Percentiles rank a stretch among this genome's conserved stretches.
These are phyloP conservation scores for Priocnemis perturbator DNA, from an alignment of 2,888 invertebrate genomes.

Conservation along the genomic window DNA sequence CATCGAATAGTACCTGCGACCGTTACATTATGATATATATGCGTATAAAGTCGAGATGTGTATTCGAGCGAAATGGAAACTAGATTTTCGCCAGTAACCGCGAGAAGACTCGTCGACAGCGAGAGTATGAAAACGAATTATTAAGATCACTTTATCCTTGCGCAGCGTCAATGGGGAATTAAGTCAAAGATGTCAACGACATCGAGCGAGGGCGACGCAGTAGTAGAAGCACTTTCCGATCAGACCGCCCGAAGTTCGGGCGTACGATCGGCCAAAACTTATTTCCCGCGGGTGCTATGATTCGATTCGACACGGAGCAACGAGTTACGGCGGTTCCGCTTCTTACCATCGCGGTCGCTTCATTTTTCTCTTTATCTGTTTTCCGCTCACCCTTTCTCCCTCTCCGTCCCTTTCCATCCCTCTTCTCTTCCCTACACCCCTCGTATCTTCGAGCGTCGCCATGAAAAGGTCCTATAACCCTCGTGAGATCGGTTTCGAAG, in stretches of 20 bases:
- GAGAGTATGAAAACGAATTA: too few relatives aligned
- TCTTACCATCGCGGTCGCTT: slow-evolving; percentile 15
- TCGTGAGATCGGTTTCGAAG: slow-evolving; percentile 50
- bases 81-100: too few relatives aligned
- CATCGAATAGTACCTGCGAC: too few relatives aligned
- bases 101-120: too few relatives aligned
- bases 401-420: neutral
- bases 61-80: too few relatives aligned
- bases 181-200: too few relatives aligned
- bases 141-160: too few relatives aligned
- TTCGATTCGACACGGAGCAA: slow-evolving; percentile 65
- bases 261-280: slow-evolving; percentile 69
- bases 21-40: too few relatives aligned
- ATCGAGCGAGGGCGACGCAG: slow-evolving; percentile 9
- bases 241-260: slow-evolving; percentile 46
- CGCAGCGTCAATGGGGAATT: too few relatives aligned
- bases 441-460: slow-evolving; percentile 32
- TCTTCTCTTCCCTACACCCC: neutral
- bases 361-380: slow-evolving; percentile 3
- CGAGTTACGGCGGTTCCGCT: slow-evolving; percentile 14
- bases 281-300: slow-evolving; percentile 72
- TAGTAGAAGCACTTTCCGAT: slow-evolving; percentile 38
- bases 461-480: slow-evolving; percentile 53
- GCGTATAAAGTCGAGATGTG: too few relatives aligned
- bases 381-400: neutral